Base-by-base conservation (phyloP, 1,140 invertebrate genomes). In the Ceratina calcarata region DNA sequence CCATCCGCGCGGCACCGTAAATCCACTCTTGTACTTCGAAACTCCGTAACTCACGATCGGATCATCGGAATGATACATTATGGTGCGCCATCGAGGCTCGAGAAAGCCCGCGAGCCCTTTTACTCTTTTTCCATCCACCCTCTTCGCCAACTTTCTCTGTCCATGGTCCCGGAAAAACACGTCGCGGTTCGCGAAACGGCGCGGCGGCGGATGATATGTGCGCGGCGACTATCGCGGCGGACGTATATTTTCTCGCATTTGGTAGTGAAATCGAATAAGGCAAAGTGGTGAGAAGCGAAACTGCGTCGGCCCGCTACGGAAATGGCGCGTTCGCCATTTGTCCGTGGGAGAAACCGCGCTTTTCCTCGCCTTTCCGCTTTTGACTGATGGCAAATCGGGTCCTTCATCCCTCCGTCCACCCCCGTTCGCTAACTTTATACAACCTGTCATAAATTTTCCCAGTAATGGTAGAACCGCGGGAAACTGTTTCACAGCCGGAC, bases 51-150 rank as follows among this genome's bases (percentile, higher is more conserved):
- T 86, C 80, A 83, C 72, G 85, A 86, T 86, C 84, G 85, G 81
- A 86, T 86, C 84, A 86, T 83, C 80, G 80, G 73, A 85, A 86
- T 86, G 84, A 86, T 86, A 83, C 72, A 86, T 86, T 86, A 86
- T 86, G 85, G 84, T 74, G 68, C 53, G 80, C 80, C 83, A 83
- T 83, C 80, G 75, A 74, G 67, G 53, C 62, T 82, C 79, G 77
- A 51, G 78, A 58, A 72, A 71, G 69, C 68, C 68, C 84, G 51
- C 51, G 78, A 64, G 80, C 61, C 65, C 80, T 69, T 76, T 27
- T 67, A 53, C 67, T 71, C 55, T 61, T 24, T n/a, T 45, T 49
- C 53, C 64, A 20, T 32, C 45, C 51, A 45, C 20, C 22, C 73
- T 16, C 58, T 55, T n/a, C 15, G 6, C n/a, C 62, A 51, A n/a